Evolutionary conservation across 30 jellyfish, hydroid and myxozoan genomes (phyloP), one percentile per base, ranked within the genome.

Genomic region (Phacellophora camtschatica): DNA sequence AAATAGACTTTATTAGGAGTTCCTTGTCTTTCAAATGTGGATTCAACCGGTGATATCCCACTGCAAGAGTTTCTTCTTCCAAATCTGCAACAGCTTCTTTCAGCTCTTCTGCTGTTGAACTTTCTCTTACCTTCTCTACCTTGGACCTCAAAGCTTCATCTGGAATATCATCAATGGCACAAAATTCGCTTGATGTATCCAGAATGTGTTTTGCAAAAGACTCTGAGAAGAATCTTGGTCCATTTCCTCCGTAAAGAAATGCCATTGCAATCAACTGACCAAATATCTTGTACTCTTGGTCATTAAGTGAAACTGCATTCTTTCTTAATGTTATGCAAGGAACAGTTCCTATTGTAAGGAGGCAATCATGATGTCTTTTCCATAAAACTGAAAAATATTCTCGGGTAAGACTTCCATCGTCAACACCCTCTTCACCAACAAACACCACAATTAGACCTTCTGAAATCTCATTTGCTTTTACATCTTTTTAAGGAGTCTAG

Each of bases 381-480:
- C 66, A 51, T 18, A 51, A 51, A 18, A 51, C 66, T 51, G 66
- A 51, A 23, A 51, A 51, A 51, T 6, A 51, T 51, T 51, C 30
- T 23, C 66, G 25, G 25, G 66, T 51, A 51, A 23, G 66, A 6
- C 66, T 23, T 51, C 66, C 66, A 51, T 51, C 66, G 18, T 51
- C 66, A 51, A 51, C 22, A 51, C 66, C 66, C 22, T 51, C 30
- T 51, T 51, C 66, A 6, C 66, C 66, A 51, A 51, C 66, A 51
- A 51, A 51, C 18, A 23, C 66, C 22, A 51, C 30, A 6, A 51
- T 51, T 7, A 51, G 66, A 5, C 66, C 66, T 51, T 23, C 66
- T 51, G 66, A 10, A 51, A 13, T n/a, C 66, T 51, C 66, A 18
- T 13, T 51, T 6, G 18, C 22, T 51, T 51, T 23, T 6, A 51